phyloP scores from a whole-genome alignment of 2,113 vertebrate genomes.

The Oryctolagus cuniculus region DNA sequence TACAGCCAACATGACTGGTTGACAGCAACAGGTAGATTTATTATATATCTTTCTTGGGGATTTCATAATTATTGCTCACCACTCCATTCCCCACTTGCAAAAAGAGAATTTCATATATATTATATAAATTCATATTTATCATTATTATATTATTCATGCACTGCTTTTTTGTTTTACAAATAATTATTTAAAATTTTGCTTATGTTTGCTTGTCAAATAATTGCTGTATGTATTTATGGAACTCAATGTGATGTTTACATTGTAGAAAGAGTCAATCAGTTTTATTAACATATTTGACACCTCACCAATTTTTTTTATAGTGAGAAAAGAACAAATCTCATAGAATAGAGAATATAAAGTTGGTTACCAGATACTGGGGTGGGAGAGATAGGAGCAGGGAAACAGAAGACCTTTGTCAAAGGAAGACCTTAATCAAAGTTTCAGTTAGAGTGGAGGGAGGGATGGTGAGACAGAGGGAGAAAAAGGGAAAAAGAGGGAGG shows the following conservation, averaged over 20 bases:
- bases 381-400: neutral
- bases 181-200: neutral
- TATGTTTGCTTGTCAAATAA: neutral
- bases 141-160: neutral
- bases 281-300: neutral
- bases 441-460: neutral
- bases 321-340: neutral
- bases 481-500: too few relatives aligned
- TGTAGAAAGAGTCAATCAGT: neutral
- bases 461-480: too few relatives aligned
- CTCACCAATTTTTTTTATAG: neutral
- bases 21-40: neutral
- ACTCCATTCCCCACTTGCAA: neutral
- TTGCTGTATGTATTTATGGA: neutral
- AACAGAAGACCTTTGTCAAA: neutral
- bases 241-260: neutral
- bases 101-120: neutral
- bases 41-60: neutral
- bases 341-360: neutral
- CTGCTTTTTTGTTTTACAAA: conserved; percentile 19
- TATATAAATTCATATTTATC: neutral
- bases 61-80: neutral
- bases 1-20: neutral
- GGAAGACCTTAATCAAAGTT: neutral
- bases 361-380: neutral